Conservation (phyloP, 2,888 invertebrate species). For the Trachelus tabidus region DNA sequence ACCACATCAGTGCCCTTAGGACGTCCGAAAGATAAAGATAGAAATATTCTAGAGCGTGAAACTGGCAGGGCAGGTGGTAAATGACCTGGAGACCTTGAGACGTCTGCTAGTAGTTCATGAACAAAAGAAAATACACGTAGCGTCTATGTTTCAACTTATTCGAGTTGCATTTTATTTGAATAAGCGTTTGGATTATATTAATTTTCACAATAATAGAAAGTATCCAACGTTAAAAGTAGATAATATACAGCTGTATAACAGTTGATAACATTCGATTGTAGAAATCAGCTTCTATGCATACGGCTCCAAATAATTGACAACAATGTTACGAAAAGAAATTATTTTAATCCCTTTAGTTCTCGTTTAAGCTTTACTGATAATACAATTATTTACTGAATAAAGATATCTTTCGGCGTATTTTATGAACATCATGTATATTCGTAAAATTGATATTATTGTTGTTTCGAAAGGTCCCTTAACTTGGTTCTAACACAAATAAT, state of each 20-base stretch:
- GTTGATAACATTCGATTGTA: neutral
- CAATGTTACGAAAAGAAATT: no score
- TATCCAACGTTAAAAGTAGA: neutral
- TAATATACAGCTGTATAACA: neutral
- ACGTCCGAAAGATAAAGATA: slow-evolving; percentile 20
- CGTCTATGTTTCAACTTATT: slow-evolving; percentile 24
- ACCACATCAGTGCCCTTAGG: neutral
- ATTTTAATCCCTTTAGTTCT: no score
- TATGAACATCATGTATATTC: no score
- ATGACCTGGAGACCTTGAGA: slow-evolving; percentile 63
- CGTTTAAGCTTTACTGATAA: no score
- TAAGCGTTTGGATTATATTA: slow-evolving; percentile 24
- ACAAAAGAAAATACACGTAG: slow-evolving; percentile 25
- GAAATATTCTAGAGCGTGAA: slow-evolving; percentile 37
- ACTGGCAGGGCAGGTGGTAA: slow-evolving; percentile 60
- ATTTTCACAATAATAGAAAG: neutral
- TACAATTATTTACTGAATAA: no score
- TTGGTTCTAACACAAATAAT: no score
- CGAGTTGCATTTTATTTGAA: slow-evolving; percentile 21
- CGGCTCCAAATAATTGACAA: no score
- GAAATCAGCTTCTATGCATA: neutral
- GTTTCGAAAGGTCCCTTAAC: no score
- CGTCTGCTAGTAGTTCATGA: slow-evolving; percentile 42
- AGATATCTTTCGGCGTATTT: no score
- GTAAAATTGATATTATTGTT: no score